Base-by-base conservation (phyloP, 2,888 invertebrate species). In the Tetragnatha montana region DNA sequence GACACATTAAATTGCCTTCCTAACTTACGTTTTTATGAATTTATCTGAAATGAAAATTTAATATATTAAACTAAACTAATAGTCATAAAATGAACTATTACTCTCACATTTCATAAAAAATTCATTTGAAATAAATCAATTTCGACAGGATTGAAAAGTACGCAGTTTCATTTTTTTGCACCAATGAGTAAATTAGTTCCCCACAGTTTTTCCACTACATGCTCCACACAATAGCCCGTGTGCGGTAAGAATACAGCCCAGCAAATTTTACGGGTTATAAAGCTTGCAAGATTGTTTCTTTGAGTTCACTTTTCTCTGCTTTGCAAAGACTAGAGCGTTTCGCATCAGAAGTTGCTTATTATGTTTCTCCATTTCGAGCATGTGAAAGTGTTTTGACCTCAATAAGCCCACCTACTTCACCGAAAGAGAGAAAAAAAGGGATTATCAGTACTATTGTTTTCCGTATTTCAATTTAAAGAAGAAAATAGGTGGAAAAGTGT, bases 381-480 rank as follows among this genome's bases (percentile, higher is more conserved):
- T 86, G 71, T 86, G 86, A 86, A 86, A 86, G 86, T 86, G 80
- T 80, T 74, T 80, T 80, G 71, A 80, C 80, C 80, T 79, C 51
- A 86, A 86, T 86, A 22, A 83, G 79, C 35, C 69, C 86, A 50
- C 86, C 86, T 60, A 86, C 86, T 70, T 79, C 69, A 68, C 17
- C 84, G 21, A 21, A 68, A 75, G 68, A 83, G 76, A 84, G 60
- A 50, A 35, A 79, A 51, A n/a, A 35, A 50, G 75, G n/a, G 49
- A 68, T 12, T 69, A 68, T 76, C 75, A 68, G 75, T 60, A 19
- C 70, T 80, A 73, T 86, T 86, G 86, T 86, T 86, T 47, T 21
- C 49, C 81, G 14, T n/a, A 73, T 49, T 78, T 35, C 84, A 68
- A 78, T 78, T 85, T 49, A 78, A 70, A 85, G 78, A 17, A 35